These are phyloP conservation scores for Sarcophaga peregrina DNA, from an alignment of 1,140 invertebrate genomes.

Conservation along the genomic window DNA sequence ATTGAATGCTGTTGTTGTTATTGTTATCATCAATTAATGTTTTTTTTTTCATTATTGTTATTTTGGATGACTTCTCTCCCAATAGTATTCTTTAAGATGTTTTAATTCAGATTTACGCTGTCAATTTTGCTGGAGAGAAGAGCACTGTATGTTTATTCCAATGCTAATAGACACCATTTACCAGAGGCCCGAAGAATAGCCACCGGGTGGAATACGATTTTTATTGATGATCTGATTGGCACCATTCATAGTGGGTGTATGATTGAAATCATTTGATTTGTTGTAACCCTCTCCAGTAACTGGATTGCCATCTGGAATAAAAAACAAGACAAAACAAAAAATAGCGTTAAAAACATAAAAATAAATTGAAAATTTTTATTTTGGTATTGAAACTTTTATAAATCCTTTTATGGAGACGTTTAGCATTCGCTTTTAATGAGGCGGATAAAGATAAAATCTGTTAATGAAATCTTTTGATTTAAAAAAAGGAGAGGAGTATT, in stretches of 20 bases:
- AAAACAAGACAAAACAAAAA: constrained; percentile 1
- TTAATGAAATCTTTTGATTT: too few species aligned
- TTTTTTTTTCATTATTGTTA: neutral
- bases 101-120: constrained; percentile 35
- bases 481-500: too few species aligned
- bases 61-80: neutral
- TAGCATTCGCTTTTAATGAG: too few species aligned
- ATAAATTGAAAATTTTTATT: neutral
- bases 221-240: constrained; percentile 64
- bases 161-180: constrained; percentile 52
- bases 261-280: constrained; percentile 54
- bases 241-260: constrained; percentile 53
- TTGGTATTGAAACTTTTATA: neutral
- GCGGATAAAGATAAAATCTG: too few species aligned
- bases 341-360: neutral
- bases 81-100: constrained; percentile 26
- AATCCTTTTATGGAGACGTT: too few species aligned
- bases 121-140: constrained; percentile 7
- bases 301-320: constrained; percentile 68
- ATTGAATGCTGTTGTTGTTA: neutral
- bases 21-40: neutral
- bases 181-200: constrained; percentile 70
- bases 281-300: constrained; percentile 68
- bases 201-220: constrained; percentile 68
- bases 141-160: neutral